Base-by-base conservation (phyloP, 2,113 vertebrate genomes). In the Coregonus clupeaformis region DNA sequence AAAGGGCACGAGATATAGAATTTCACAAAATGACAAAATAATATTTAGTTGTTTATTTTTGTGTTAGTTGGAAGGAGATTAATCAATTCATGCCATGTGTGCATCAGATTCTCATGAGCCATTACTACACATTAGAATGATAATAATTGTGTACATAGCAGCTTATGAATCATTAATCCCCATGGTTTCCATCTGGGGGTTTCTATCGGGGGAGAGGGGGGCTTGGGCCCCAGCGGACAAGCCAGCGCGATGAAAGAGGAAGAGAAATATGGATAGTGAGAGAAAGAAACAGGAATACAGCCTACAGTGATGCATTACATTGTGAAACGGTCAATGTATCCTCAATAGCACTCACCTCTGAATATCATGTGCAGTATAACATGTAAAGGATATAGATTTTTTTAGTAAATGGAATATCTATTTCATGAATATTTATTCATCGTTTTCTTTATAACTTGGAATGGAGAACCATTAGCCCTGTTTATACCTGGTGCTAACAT, bases 401-500 rank as follows among this genome's bases (percentile, higher is more conserved):
- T 11, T 22, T 22, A 11, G 6, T 22, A 11, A 0, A 60, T 60
- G n/a, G 49, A 18, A 32, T 63, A 76, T 2, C 4, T 72, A 47
- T 72, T 78, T 80, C 20, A 74, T 71, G 14, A 55, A 73, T 75
- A 55, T 52, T 18, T 55, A 14, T 55, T 55, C 4, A 52, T 52
- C 18, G 5, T 55, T 68, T 75, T 27, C 71, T 74, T 72, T 79
- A 81, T 87, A 78, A 82, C 6, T 29, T 2, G 7, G 29, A 52
- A 66, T 30, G 29, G 64, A 36, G 29, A 67, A 67, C 30, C 18
- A 36, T 67, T 6, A 16, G 14, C 49, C 14, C 4, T 52, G 49
- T 52, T 52, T 18, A 52, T 18, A 52, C 16, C 49, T 52, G 16
- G 49, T 18, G 3, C 49, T 52, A 52, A 52, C 16, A 52, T 16